phyloP scores from a whole-genome alignment of 2,888 invertebrate genomes.

The Dicyrtomina minuta region DNA sequence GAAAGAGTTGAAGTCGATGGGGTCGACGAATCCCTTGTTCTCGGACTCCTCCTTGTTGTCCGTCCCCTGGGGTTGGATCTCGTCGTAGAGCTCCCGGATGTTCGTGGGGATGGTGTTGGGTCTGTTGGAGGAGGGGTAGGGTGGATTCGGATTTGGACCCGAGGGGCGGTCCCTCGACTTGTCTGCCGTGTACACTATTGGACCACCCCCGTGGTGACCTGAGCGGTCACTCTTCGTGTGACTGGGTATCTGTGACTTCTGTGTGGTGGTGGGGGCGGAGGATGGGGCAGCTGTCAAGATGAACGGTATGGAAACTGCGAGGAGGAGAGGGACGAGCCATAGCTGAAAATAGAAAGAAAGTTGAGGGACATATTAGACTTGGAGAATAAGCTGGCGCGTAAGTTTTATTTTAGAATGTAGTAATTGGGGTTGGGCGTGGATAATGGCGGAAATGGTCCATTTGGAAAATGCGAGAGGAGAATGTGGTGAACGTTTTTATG shows the following conservation, averaged over 20 bases:
- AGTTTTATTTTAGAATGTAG: too few species aligned
- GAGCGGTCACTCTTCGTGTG: background rate
- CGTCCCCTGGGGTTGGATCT: conserved; percentile 2
- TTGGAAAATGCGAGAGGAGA: too few species aligned
- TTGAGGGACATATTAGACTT: too few species aligned
- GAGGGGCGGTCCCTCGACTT: conserved; percentile 23
- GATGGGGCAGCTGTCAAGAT: background rate
- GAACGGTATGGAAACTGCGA: background rate
- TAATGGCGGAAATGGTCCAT: too few species aligned
- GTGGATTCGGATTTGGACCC: conserved; percentile 5
- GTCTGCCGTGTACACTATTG: conserved; percentile 35
- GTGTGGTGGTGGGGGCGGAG: conserved; percentile 6
- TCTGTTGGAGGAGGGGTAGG: conserved; percentile 2
- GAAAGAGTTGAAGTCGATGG: conserved; percentile 63
- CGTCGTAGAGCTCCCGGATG: conserved; percentile 22
- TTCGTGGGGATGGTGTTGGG: conserved; percentile 17
- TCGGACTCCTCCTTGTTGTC: conserved; percentile 33
- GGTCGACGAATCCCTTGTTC: conserved; percentile 59
- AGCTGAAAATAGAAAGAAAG: background rate
- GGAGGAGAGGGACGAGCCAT: conserved; percentile 1
- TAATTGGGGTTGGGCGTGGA: too few species aligned
- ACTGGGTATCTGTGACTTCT: background rate
- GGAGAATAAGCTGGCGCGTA: too few species aligned
- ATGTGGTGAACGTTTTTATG: too few species aligned
- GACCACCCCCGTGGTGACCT: background rate